Evolutionary conservation across 1,140 invertebrate species (phyloP), one percentile per base, ranked within the genome.

Genomic region (Bombus impatiens): DNA sequence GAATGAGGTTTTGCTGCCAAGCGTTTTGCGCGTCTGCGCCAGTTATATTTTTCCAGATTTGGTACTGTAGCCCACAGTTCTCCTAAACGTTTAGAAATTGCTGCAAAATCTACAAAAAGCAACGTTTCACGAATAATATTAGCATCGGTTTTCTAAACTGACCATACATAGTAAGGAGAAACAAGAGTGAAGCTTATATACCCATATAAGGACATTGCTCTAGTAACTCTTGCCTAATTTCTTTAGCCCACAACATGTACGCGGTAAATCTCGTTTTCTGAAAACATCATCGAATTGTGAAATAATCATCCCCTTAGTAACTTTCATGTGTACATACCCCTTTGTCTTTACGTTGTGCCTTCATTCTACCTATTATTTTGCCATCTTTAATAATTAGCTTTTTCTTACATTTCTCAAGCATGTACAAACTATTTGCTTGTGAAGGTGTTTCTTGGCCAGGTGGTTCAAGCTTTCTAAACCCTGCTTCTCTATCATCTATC

Each of bases 181-280:
- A 88, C 70, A 78, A 85, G 47, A 53, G 80, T 78, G 72, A 89
- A 86, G 80, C 87, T 87, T 71, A 76, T 74, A 84, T 95, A 97
- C 96, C 98, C 95, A 98, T 96, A 88, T 97, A 96, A 28, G 98
- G 97, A 95, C 97, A 96, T 90, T 97, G 96, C 85, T 96, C 95
- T 57, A 97, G 94, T 86, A 98, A 95, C 87, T 97, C 96, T 89
- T 97, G 97, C 72, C 98, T 96, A 57, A 97, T 96, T 92, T 98
- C 97, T 91, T 97, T 97, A 10, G 98, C 97, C 98, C 98, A 98
- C 90, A 98, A 95, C 97, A 98, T 98, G 94, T 98, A 99, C 2
- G 98, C 98, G 5, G 98, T 98, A 83, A 98, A 97, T 86, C 97
- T 95, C 12, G 97, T 96, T 95, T 97, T 97, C 97, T 97, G 92